Evolutionary conservation across 2,113 vertebrate genomes (phyloP), one percentile per base, ranked within the genome.

Genomic region (Lynx canadensis): DNA sequence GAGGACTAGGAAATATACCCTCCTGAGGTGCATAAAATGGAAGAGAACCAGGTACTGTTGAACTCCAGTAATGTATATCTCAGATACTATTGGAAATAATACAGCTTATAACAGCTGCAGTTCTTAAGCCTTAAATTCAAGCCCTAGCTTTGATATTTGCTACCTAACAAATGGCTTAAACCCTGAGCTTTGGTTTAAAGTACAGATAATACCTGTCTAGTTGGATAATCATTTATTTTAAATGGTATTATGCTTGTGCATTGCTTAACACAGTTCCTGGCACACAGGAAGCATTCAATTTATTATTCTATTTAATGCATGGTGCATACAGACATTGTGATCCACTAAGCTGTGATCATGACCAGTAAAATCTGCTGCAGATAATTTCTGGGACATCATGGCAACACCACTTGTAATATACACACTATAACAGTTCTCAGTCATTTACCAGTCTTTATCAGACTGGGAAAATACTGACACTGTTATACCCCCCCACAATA

Each of bases 401-500:
- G 27, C 36, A 97, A 68, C 52, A 48, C 50, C 89, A 83, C 33
- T 95, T 97, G 31, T 66, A 95, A 68, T 38, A 63, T 73, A 91
- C 9, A 78, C 60, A 74, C 93, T 80, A 88, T 66, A 33, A 73
- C 38, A 93, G 50, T 91, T 96, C 84, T 87, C 86, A 69, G 11
- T 18, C 52, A 79, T 93, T 97, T 93, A 79, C 66, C 69, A 92
- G 23, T 86, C 25, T 85, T 94, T 65, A 96, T 69, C 74, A 86
- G 66, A 90, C 19, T 86, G n/a, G 50, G 41, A 90, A 95, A 89
- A 86, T 92, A 89, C 69, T 92, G 84, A 92, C 21, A 92, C 57
- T 55, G 12, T 82, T 89, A 63, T 74, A 93, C 36, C 38, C n/a
- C 21, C 21, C 31, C 45, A 86, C 15, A 71, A 55, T 71, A 92